phyloP scores from a whole-genome alignment of 2,888 invertebrate genomes.

The Trachelus tabidus region DNA sequence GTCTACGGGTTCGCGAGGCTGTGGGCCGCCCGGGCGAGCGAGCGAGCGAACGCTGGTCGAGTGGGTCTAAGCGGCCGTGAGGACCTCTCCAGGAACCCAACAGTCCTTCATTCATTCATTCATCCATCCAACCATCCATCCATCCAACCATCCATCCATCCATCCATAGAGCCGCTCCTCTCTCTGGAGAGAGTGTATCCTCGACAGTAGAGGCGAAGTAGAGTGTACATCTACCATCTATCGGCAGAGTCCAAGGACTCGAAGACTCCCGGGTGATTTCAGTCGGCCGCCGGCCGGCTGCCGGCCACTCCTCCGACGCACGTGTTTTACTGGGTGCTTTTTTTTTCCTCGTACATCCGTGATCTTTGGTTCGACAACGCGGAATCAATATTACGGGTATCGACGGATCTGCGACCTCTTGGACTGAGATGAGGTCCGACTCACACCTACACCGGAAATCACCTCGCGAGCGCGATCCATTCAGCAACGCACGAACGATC shows the following conservation, averaged over 20 bases:
- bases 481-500: not conserved
- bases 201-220: constrained; percentile 59
- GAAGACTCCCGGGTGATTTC: constrained; percentile 61
- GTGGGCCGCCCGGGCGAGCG: constrained; percentile 54
- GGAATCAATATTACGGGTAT: not conserved
- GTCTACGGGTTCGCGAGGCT: constrained; percentile 60
- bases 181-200: constrained; percentile 44
- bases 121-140: constrained; percentile 26
- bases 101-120: constrained; percentile 53
- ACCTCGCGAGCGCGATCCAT: not conserved
- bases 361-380: not conserved
- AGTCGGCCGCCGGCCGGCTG: constrained; percentile 66
- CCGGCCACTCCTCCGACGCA: constrained; percentile 55
- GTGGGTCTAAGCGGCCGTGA: constrained; percentile 66
- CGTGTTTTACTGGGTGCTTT: constrained; percentile 23
- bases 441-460: not conserved
- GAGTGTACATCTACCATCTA: constrained; percentile 61
- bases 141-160: constrained; percentile 31
- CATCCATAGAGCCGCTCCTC: constrained; percentile 42
- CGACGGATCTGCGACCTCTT: not conserved
- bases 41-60: constrained; percentile 52
- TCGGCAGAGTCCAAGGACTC: constrained; percentile 62
- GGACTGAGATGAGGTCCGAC: not conserved
- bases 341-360: not conserved
- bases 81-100: constrained; percentile 66